These are phyloP conservation scores for Scortum barcoo DNA, from an alignment of 2,113 vertebrate genomes.

Conservation along the genomic window DNA sequence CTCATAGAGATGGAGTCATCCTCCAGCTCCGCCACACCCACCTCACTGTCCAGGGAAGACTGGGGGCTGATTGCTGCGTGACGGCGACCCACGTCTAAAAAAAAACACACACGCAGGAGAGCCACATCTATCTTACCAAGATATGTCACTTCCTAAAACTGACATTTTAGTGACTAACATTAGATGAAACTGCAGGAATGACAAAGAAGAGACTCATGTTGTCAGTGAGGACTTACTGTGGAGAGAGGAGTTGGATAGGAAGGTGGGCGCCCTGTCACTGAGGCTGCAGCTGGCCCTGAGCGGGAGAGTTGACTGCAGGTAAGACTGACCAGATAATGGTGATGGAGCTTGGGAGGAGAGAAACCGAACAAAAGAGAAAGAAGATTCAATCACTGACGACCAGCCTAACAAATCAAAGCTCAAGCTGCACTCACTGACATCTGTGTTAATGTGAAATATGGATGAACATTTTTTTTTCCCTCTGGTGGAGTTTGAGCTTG, in stretches of 20 bases:
- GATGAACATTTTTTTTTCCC: conserved; percentile 9
- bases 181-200: conserved; percentile 5
- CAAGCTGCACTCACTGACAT: conserved; percentile 8
- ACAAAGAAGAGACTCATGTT: background rate
- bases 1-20: conserved; percentile 95
- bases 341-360: conserved; percentile 67
- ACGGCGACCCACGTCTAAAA: conserved; percentile 85
- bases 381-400: conserved; percentile 15
- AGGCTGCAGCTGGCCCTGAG: conserved; percentile 74
- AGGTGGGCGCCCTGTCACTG: conserved; percentile 82
- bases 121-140: background rate
- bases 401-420: background rate
- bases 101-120: conserved; percentile 27
- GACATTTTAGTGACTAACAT: conserved; percentile 6
- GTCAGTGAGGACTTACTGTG: conserved; percentile 80
- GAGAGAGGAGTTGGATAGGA: conserved; percentile 80
- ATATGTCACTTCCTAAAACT: background rate
- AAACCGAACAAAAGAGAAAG: conserved; percentile 33
- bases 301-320: conserved; percentile 66
- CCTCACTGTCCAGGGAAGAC: conserved; percentile 96
- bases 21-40: conserved; percentile 92
- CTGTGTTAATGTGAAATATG: conserved; percentile 8
- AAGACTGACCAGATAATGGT: conserved; percentile 67
- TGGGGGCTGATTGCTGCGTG: conserved; percentile 92
- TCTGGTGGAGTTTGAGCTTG: conserved; percentile 3